Conservation (phyloP, 2,797 vertebrate species). For the Mormyrops attenuatus region DNA sequence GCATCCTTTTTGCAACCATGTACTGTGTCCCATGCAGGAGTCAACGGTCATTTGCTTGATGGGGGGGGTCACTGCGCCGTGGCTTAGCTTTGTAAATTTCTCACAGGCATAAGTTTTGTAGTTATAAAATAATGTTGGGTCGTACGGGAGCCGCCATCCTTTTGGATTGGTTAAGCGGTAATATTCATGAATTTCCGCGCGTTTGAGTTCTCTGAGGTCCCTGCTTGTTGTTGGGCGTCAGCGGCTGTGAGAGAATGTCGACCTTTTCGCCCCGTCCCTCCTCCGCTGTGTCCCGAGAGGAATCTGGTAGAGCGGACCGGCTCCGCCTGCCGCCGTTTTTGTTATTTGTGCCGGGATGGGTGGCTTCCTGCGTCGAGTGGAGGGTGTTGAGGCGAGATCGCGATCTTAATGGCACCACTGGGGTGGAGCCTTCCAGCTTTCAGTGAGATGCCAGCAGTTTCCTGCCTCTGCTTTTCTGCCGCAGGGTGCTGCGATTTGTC, state of each 20-base stretch:
- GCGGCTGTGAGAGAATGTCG: conserved; percentile 16
- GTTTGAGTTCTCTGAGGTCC: not conserved
- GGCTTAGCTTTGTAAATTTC: not conserved
- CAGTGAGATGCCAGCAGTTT: conserved; percentile 21
- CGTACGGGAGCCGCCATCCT: not conserved
- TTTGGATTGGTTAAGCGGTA: not conserved
- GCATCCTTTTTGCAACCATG: not conserved
- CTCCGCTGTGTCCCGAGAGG: conserved; percentile 37
- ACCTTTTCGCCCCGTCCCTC: conserved; percentile 13
- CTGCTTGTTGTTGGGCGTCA: not conserved
- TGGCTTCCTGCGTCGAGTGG: conserved; percentile 50
- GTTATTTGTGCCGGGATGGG: conserved; percentile 52
- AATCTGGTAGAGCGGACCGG: conserved; percentile 37
- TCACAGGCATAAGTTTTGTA: not conserved
- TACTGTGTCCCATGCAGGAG: not conserved
- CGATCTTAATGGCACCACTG: not conserved
- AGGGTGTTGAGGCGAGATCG: conserved; percentile 37
- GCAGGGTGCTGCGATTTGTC: not conserved
- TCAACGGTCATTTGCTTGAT: not conserved
- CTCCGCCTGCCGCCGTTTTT: conserved; percentile 40
- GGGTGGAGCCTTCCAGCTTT: conserved; percentile 21
- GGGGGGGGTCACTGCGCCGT: not conserved
- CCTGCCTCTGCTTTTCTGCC: conserved; percentile 1
- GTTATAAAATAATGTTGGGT: not conserved
- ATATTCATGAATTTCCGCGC: not conserved